Percentiles rank a stretch among this genome's conserved stretches.
Evolutionary conservation across 2,888 invertebrate species (phyloP).

Genomic region (Standfussiana lucernea): DNA sequence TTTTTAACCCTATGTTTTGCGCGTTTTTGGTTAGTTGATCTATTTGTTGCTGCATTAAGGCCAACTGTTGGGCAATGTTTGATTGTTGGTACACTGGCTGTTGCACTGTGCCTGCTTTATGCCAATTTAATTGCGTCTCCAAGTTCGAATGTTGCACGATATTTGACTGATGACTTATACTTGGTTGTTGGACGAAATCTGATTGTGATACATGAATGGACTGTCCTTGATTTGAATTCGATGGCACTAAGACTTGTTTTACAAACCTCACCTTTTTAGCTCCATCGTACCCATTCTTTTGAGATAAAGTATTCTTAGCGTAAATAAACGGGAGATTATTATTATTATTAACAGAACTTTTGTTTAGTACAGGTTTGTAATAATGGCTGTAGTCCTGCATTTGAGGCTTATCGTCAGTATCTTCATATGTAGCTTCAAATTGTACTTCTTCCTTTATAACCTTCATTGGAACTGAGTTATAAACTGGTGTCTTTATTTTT

Average conservation of each 20-base stretch:
- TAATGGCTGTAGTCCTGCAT: neutral
- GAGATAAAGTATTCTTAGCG: neutral
- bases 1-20: neutral
- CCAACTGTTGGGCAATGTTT: constrained; percentile 16
- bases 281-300: neutral
- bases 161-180: neutral
- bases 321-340: neutral
- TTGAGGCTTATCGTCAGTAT: neutral
- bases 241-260: constrained; percentile 13
- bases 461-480: constrained; percentile 10
- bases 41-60: constrained; percentile 10
- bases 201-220: neutral
- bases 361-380: neutral
- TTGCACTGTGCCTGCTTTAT: neutral
- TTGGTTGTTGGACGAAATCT: neutral
- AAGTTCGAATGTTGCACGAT: neutral
- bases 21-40: neutral
- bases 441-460: constrained; percentile 5
- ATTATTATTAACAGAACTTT: neutral
- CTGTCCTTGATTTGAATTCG: neutral
- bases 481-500: neutral
- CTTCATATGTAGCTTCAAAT: constrained; percentile 27
- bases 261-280: constrained; percentile 3
- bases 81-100: neutral
- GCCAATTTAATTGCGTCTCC: neutral